phyloP scores from a whole-genome alignment of 2,888 invertebrate species.

The Thera britannica region DNA sequence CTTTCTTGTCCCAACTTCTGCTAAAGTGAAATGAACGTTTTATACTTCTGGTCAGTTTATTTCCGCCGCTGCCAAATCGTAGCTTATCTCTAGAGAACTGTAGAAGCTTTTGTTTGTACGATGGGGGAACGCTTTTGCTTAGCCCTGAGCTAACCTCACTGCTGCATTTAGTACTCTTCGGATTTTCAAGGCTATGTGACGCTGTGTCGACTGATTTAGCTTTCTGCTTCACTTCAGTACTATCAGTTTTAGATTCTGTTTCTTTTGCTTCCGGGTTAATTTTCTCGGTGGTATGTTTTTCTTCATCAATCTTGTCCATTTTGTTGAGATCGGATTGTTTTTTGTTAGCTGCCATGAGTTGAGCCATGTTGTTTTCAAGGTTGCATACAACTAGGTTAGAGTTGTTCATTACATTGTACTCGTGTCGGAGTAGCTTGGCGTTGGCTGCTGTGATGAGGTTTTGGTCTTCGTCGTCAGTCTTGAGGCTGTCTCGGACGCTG shows the following conservation, averaged over 20 bases:
- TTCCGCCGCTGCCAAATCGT: slow-evolving; percentile 77
- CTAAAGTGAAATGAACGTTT: slow-evolving; percentile 80
- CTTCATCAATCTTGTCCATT: slow-evolving; percentile 79
- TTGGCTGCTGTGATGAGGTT: slow-evolving; percentile 77
- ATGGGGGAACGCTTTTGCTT: slow-evolving; percentile 81
- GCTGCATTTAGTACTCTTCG: slow-evolving; percentile 74
- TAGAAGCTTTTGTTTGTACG: slow-evolving; percentile 79
- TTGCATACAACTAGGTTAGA: slow-evolving; percentile 80
- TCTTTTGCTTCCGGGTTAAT: slow-evolving; percentile 9
- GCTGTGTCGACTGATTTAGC: slow-evolving; percentile 71
- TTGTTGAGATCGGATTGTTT: slow-evolving; percentile 66
- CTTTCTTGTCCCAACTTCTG: slow-evolving; percentile 77
- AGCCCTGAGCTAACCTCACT: slow-evolving; percentile 74
- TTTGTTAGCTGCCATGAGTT: slow-evolving; percentile 70
- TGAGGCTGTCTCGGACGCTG: slow-evolving; percentile 78
- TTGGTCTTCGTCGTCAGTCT: slow-evolving; percentile 81
- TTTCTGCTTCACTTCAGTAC: slow-evolving; percentile 60
- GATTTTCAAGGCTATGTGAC: slow-evolving; percentile 77
- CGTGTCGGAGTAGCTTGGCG: slow-evolving; percentile 76
- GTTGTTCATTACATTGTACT: slow-evolving; percentile 79
- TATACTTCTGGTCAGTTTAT: slow-evolving; percentile 77
- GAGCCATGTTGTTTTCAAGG: slow-evolving; percentile 80
- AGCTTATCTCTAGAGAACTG: slow-evolving; percentile 81
- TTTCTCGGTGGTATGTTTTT: slow-evolving; percentile 53
- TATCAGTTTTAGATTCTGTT: slow-evolving; percentile 12